Evolutionary conservation across 1,140 invertebrate species (phyloP), one percentile per base, ranked within the genome.

Genomic region (Nasonia giraulti): DNA sequence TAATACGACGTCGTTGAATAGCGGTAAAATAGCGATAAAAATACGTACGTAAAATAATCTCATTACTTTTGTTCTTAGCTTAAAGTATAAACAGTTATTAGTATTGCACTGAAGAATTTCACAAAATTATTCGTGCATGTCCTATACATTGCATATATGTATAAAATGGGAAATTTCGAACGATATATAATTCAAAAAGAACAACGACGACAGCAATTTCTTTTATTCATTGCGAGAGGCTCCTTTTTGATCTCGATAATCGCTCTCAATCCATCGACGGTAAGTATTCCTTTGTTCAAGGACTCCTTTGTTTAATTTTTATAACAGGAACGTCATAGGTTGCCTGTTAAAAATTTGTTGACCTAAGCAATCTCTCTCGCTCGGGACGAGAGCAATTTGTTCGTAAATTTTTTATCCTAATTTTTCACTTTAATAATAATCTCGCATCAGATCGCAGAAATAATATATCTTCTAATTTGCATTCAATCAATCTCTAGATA

Each of bases 11-110:
- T 85, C 77, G 50, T 85, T 84, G 10, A 55, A 73, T 74, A 79
- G 27, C 47, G 27, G 68, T 84, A 84, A 84, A 84, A 79, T 74
- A 80, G 27, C 81, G 33, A 80, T 74, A 80, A 84, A 84, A 79
- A 80, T 80, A 84, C 47, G 69, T 75, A 80, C 66, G 31, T 82
- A 81, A 85, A 85, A 85, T 85, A 82, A 82, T 82, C 80, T 85
- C 80, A 77, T 77, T 78, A 75, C 40, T 75, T 85, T 80, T 82
- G 71, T 81, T 85, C 55, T 82, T 82, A 85, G 44, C 73, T 81
- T 81, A 85, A 78, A 85, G 62, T 85, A 85, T 77, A 82, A 82
- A 71, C 68, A 55, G 33, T 55, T 71, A 78, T 50, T 80, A 82
- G 68, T 82, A 82, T 82, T 82, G 84, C 80, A 82, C 84, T 55